Base-by-base conservation (phyloP, 1,140 invertebrate species). In the Oncopodura yosiiana region DNA sequence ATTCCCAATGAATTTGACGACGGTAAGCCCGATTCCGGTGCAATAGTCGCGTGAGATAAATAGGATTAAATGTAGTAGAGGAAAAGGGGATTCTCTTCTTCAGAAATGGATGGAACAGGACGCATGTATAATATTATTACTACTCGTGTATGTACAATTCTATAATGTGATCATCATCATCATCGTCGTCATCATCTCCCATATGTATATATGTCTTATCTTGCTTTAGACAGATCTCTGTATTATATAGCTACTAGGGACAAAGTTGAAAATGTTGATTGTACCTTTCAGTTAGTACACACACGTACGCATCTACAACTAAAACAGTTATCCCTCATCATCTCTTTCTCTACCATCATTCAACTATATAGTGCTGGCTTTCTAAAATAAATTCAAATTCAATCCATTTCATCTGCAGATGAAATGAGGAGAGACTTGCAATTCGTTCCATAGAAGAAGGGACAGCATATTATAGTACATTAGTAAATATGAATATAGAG, bases 1-100 rank as follows among this genome's bases (percentile, higher is more conserved):
- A 37, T 30, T 52, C 42, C 48, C 43, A 55, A 24, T 53, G 59
- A 54, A 57, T 61, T 57, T 49, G 59, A 53, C 54, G 50, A 61
- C 43, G 48, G 44, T 49, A 49, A 53, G 53, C 53, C 44, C n/a
- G 32, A 52, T 56, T 56, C 44, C 50, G 38, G 38, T 38, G 45
- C 37, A 49, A 55, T 45, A 49, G 34, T 50, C 30, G 51, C 38
- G 45, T 37, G 44, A 57, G 50, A 61, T 57, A 61, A 61, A 61
- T 61, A 57, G 55, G 60, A 61, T 61, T 61, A 61, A 61, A n/a
- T n/a, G n/a, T n/a, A n/a, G n/a, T n/a, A n/a, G n/a, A n/a, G n/a
- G n/a, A n/a, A n/a, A n/a, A n/a, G n/a, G n/a, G n/a, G n/a, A n/a
- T n/a, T n/a, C n/a, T n/a, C n/a, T n/a, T n/a, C n/a, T n/a, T n/a